phyloP scores from a whole-genome alignment of 1,140 invertebrate genomes.

The Brachionus calyciflorus region DNA sequence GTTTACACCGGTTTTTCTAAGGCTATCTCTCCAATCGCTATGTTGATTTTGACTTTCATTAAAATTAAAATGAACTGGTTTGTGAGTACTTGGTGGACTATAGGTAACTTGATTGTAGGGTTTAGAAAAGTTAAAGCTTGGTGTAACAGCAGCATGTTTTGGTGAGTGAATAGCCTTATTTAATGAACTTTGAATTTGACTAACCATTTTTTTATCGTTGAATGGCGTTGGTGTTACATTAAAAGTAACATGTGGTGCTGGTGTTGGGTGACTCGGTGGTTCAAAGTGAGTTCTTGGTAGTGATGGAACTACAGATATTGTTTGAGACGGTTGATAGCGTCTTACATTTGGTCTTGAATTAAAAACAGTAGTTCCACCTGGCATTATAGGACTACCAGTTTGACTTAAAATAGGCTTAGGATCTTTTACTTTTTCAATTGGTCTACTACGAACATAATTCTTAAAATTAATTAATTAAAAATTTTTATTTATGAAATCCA shows the following conservation, averaged over 20 bases:
- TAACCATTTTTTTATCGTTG: constrained; percentile 47
- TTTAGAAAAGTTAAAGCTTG: constrained; percentile 1
- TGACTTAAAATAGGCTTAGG: constrained; percentile 45
- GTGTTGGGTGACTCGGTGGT: background rate
- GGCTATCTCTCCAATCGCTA: background rate
- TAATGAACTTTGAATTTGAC: constrained; percentile 47
- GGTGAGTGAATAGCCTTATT: constrained; percentile 33
- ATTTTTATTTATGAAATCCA: background rate
- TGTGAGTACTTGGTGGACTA: constrained; percentile 1
- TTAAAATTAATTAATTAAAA: background rate
- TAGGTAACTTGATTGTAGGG: constrained; percentile 7
- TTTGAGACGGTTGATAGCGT: constrained; percentile 22
- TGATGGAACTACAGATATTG: background rate
- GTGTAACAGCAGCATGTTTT: background rate
- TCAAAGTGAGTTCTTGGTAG: background rate
- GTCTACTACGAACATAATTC: constrained; percentile 29
- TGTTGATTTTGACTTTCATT: background rate
- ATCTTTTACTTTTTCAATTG: constrained; percentile 42
- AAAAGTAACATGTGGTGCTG: background rate
- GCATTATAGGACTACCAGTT: constrained; percentile 43
- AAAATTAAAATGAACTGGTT: background rate
- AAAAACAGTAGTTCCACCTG: background rate
- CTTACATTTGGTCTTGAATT: constrained; percentile 15
- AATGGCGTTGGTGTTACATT: background rate
- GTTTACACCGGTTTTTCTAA: constrained; percentile 5